phyloP scores from a whole-genome alignment of 2,888 invertebrate genomes.

The Conomelus anceps region DNA sequence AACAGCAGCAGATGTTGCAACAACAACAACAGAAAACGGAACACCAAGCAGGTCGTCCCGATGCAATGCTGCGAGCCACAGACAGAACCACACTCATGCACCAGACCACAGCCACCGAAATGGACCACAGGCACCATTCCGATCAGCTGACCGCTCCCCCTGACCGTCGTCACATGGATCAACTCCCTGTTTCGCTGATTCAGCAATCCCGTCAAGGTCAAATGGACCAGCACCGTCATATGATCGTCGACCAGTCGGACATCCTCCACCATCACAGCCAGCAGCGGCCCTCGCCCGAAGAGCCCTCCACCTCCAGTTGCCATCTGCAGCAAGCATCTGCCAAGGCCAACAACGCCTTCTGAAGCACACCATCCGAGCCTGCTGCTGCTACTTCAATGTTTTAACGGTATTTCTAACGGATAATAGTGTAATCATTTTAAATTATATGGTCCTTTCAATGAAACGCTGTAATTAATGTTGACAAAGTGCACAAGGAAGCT shows the following conservation, averaged over 20 bases:
- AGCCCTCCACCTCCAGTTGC: conserved; percentile 9
- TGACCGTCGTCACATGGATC: conserved; percentile 20
- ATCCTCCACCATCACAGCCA: conserved; percentile 3
- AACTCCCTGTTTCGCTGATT: conserved; percentile 25
- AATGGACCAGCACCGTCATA: not conserved
- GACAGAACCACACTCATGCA: conserved; percentile 21
- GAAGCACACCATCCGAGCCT: too few relatives aligned
- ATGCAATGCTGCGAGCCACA: conserved; percentile 35
- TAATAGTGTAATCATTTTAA: too few relatives aligned
- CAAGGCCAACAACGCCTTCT: not conserved
- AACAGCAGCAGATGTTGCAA: conserved; percentile 40
- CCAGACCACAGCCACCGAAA: not conserved
- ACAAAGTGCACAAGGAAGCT: too few relatives aligned
- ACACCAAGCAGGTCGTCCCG: conserved; percentile 36
- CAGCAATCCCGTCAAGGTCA: not conserved
- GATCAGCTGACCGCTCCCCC: conserved; percentile 26
- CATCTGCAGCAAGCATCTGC: not conserved
- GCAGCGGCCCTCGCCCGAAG: not conserved
- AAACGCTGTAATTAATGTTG: too few relatives aligned
- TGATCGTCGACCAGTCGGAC: conserved; percentile 9
- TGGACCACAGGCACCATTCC: conserved; percentile 23
- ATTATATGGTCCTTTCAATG: too few relatives aligned
- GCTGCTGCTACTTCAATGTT: too few relatives aligned
- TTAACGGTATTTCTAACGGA: too few relatives aligned
- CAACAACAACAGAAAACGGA: conserved; percentile 33